phyloP scores from a whole-genome alignment of 2,113 vertebrate genomes.

The Notothenia coriiceps region DNA sequence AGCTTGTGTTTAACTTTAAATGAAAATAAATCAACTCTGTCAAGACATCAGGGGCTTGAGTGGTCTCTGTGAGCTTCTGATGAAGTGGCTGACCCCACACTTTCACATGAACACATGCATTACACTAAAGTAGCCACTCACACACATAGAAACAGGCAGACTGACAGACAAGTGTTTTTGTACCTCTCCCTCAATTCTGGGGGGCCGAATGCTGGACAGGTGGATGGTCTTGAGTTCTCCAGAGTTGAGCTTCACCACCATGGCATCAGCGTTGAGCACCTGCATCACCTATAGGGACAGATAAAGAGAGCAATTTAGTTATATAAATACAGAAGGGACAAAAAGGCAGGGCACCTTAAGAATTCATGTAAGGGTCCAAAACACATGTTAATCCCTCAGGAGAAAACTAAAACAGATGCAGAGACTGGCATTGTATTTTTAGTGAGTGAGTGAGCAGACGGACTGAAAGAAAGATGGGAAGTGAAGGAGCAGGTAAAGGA shows the following conservation, averaged over 20 bases:
- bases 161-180: conserved; percentile 43
- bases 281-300: conserved; percentile 91
- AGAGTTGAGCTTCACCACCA: conserved; percentile 95
- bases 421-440: conserved; percentile 32
- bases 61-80: conserved; percentile 29
- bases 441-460: conserved; percentile 32
- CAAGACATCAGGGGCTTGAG: conserved; percentile 7
- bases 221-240: conserved; percentile 97
- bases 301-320: not conserved
- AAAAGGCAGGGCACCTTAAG: conserved; percentile 1
- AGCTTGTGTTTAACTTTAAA: conserved; percentile 11
- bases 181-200: conserved; percentile 93
- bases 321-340: not conserved
- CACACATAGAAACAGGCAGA: conserved; percentile 16
- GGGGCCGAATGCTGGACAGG: conserved; percentile 95
- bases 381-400: conserved; percentile 17
- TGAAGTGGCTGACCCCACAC: conserved; percentile 25
- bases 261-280: conserved; percentile 94
- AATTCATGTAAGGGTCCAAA: conserved; percentile 26
- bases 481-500: conserved; percentile 61
- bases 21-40: not conserved
- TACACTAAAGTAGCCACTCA: conserved; percentile 1
- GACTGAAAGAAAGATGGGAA: conserved; percentile 53
- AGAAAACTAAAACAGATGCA: not conserved
- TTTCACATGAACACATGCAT: not conserved